A percentile compares a stretch with the other conserved stretches of the same genome.
Conservation (phyloP, 2,888 invertebrate genomes). For the Spilarctia lutea region DNA sequence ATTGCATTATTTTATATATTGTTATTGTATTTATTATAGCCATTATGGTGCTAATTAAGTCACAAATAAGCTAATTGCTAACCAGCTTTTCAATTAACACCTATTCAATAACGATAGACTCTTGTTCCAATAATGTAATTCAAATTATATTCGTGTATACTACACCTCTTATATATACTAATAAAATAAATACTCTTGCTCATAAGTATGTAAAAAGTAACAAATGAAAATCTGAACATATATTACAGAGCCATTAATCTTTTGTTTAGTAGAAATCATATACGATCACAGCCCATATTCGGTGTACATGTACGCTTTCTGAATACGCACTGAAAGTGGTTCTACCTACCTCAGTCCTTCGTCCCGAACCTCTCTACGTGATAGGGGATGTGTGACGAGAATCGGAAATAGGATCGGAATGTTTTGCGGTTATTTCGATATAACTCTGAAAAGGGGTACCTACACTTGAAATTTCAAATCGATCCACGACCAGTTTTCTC, state of each 20-base stretch:
- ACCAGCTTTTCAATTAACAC: background rate
- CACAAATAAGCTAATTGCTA: background rate
- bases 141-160: background rate
- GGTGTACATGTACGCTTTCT: conserved; percentile 49
- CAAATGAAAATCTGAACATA: background rate
- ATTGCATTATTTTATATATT: too few relatives aligned
- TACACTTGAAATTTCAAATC: conserved; percentile 75
- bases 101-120: background rate
- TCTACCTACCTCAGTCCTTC: conserved; percentile 55
- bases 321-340: conserved; percentile 67
- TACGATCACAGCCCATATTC: conserved; percentile 38
- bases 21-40: too few relatives aligned
- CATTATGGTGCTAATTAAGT: background rate
- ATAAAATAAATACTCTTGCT: too few relatives aligned
- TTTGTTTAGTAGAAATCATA: conserved; percentile 44
- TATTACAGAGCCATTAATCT: conserved; percentile 36
- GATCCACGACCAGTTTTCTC: conserved; percentile 66
- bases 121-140: background rate
- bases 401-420: conserved; percentile 79
- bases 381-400: conserved; percentile 79
- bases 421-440: conserved; percentile 83
- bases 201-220: too few relatives aligned
- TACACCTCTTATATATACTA: too few relatives aligned
- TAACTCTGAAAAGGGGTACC: conserved; percentile 77
- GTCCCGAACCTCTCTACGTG: conserved; percentile 66